Conservation (phyloP, 2,113 vertebrate species). For the Microtus richardsoni region DNA sequence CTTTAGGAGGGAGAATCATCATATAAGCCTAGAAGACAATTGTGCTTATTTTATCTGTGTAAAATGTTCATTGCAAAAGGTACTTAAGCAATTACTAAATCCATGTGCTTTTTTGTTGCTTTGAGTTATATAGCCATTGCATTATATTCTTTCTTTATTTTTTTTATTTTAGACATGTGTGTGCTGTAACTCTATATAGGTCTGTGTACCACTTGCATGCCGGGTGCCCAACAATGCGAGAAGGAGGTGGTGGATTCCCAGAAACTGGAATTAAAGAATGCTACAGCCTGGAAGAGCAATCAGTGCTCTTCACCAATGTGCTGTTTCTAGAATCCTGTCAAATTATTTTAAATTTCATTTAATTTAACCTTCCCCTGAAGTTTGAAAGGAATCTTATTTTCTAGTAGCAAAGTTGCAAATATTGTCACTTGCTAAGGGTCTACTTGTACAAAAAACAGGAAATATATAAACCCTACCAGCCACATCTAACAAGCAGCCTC, state of each 20-base stretch:
- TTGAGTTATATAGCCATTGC: conserved; percentile 12
- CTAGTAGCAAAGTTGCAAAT: not conserved
- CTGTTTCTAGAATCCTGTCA: not conserved
- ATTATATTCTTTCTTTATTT: not conserved
- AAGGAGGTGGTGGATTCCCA: not conserved
- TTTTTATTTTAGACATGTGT: not conserved
- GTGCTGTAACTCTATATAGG: not conserved
- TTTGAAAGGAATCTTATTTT: conserved; percentile 33
- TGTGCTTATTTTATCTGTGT: conserved; percentile 4
- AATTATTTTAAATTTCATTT: conserved; percentile 36
- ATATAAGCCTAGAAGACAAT: conserved; percentile 38
- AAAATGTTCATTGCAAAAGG: conserved; percentile 2
- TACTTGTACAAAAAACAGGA: not conserved
- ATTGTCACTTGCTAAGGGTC: not conserved
- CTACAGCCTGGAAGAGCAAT: not conserved
- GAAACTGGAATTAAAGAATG: not conserved
- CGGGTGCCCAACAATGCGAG: too few relatives aligned
- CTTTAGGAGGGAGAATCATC: not conserved
- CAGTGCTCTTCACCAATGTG: not conserved
- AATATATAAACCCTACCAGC: not conserved
- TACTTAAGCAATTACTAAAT: not conserved
- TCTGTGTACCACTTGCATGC: not conserved
- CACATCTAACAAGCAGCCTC: not conserved
- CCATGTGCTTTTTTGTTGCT: not conserved
- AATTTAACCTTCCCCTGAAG: not conserved